These are phyloP conservation scores for Seriola aureovittata DNA, from an alignment of 2,113 vertebrate species.

Conservation along the genomic window DNA sequence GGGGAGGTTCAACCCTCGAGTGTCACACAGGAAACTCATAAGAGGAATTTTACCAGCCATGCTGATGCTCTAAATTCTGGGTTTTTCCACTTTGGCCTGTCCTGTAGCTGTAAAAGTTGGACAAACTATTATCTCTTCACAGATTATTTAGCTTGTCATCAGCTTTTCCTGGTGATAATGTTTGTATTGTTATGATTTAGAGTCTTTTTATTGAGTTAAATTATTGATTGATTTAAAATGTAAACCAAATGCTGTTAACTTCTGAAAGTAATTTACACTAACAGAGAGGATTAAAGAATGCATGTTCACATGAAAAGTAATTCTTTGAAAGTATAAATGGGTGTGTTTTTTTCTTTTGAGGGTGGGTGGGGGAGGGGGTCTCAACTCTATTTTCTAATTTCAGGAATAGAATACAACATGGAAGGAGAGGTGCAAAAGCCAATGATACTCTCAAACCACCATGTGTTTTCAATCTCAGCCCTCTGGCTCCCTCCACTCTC, in stretches of 20 bases:
- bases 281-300: conserved; percentile 7
- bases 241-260: conserved; percentile 24
- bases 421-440: conserved; percentile 68
- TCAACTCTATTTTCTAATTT: conserved; percentile 37
- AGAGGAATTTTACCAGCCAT: conserved; percentile 63
- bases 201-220: conserved; percentile 6
- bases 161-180: not conserved
- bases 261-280: conserved; percentile 6
- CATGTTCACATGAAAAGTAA: conserved; percentile 1
- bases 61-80: conserved; percentile 31
- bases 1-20: conserved; percentile 44
- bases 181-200: not conserved
- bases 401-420: conserved; percentile 51
- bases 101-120: not conserved
- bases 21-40: conserved; percentile 69
- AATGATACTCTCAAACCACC: conserved; percentile 74
- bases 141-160: not conserved
- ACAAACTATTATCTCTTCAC: not conserved
- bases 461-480: conserved; percentile 86
- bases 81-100: conserved; percentile 49
- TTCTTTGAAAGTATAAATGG: conserved; percentile 39
- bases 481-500: conserved; percentile 78
- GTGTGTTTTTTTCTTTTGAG: conserved; percentile 18
- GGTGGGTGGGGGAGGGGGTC: not conserved
- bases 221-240: conserved; percentile 22